Evolutionary conservation across 1,140 invertebrate genomes (phyloP).

Genomic region (Drosophila mojavensis): DNA sequence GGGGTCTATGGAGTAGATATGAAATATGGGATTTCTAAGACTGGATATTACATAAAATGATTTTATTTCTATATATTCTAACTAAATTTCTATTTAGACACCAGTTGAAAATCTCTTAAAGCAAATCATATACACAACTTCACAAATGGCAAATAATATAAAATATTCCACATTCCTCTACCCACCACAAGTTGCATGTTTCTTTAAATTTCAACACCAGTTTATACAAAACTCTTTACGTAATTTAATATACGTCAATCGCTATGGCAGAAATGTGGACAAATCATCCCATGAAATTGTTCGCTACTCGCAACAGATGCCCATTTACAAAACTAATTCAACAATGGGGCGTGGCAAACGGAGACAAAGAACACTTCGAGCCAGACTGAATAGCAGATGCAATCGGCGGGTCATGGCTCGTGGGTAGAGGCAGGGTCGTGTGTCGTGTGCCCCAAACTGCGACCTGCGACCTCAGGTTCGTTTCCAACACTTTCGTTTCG

Average conservation of each 20-base stretch:
- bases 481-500: conserved; percentile 9
- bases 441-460: not conserved
- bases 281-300: not conserved
- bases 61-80: too few relatives aligned
- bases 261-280: not conserved
- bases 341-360: conserved; percentile 8
- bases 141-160: too few relatives aligned
- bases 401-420: not conserved
- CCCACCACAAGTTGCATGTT: not conserved
- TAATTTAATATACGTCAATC: not conserved
- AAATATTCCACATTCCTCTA: not conserved
- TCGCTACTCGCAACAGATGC: conserved; percentile 20
- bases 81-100: too few relatives aligned
- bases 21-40: too few relatives aligned
- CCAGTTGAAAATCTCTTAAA: too few relatives aligned
- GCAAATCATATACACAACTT: too few relatives aligned
- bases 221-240: not conserved
- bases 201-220: not conserved
- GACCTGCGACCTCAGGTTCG: not conserved
- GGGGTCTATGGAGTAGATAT: too few relatives aligned
- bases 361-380: conserved; percentile 38
- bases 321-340: conserved; percentile 33
- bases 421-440: not conserved
- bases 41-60: too few relatives aligned
- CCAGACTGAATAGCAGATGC: not conserved